Evolutionary conservation across 2,888 invertebrate species (phyloP), one percentile per base, ranked within the genome.

Genomic region (Tipula unca): DNA sequence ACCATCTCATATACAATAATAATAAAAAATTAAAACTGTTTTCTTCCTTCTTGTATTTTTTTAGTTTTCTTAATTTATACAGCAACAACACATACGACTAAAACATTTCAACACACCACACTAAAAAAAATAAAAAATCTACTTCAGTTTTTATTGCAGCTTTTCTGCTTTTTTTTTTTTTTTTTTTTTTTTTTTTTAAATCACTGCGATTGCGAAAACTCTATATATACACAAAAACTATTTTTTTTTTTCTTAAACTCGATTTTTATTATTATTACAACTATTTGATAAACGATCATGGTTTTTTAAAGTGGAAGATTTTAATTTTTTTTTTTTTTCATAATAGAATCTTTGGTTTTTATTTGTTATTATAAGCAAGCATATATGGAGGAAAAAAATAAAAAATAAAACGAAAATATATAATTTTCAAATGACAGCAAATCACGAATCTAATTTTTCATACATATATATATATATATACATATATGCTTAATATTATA

Each of bases 371-470:
- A 25, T 69, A 69, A 25, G 69, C 69, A 25, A 69, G 69, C 69
- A 69, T 13, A 69, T 48, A 39, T 39, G 5, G 35, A 39, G 39
- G 10, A 10, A 48, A 48, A 17, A 48, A n/a, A 48, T 25, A 2
- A 32, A 32, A 32, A 32, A 42, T n/a, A 17, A 48, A n/a, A 48
- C 25, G n/a, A n/a, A n/a, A n/a, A n/a, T n/a, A n/a, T n/a, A n/a
- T n/a, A n/a, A 69, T 69, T 69, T 69, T 69, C 20, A 69, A 69
- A 69, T 69, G 69, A 69, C 69, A 69, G 69, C 69, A 69, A 69
- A 69, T 69, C 69, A 69, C 69, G 69, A 69, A 69, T 69, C 69
- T 69, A 69, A 69, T 69, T 69, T 69, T 69, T 69, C 69, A 69
- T 69, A n/a, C n/a, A n/a, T n/a, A n/a, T n/a, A n/a, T n/a, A n/a